Evolutionary conservation across 1,140 invertebrate species (phyloP), one percentile per base, ranked within the genome.

Genomic region (Hyles vespertilio): DNA sequence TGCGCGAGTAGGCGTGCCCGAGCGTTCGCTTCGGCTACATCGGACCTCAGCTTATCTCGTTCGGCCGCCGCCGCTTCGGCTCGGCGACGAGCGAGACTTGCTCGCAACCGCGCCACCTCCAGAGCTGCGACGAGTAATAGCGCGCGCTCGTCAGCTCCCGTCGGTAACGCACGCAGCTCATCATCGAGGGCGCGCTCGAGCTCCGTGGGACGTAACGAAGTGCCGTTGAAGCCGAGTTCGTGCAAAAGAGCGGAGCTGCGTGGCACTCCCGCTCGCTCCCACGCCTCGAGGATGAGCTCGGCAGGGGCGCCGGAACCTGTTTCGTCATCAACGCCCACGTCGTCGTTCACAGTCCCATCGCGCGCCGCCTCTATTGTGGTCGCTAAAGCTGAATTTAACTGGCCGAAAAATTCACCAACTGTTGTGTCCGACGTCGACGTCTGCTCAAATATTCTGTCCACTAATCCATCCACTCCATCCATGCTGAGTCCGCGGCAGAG

Each of bases 21-120:
- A 36, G 94, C 91, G 70, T 97, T 97, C 0, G 96, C 96, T 69
- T 97, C 95, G 7, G 90, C 84, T 7, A 97, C 90, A 74, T 97
- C 95, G 1, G 87, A 81, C 50, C 93, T 92, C 11, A 98, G 80
- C 81, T 97, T 97, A 49, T 95, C 93, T 94, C 96, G 55, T 78
- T 91, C 72, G 64, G 79, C 66, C 57, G 67, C 62, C 55, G 84
- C 71, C 12, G 76, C 63, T 32, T 74, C 74, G 32, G 77, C 59
- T 8, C 65, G 67, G 4, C 65, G 64, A 12, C 74, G 69, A 1
- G 76, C 62, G 3, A 62, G 61, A 5, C 74, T 70, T 5, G 77
- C 67, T 8, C 83, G 79, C 47, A 82, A 63, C 4, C 84, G 73
- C n/a, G 76, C 63, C 1, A 89, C 59, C 10, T 71, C 71, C 6